phyloP scores from a whole-genome alignment of 2,888 invertebrate genomes.

The Thecocarcelia acutangulata region DNA sequence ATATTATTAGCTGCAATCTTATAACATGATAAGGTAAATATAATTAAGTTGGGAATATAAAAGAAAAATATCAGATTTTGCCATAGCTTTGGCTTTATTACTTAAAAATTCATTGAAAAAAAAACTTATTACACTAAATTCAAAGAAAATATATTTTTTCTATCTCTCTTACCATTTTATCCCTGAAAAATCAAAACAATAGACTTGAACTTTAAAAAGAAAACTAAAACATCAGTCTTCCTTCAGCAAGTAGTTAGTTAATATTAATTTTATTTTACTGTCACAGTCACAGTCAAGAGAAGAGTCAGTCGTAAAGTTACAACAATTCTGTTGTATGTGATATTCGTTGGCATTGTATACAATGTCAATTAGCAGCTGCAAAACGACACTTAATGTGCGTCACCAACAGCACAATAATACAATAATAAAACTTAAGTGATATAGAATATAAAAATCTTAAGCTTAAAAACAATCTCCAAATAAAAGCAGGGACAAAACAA shows the following conservation, averaged over 20 bases:
- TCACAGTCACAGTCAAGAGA: conserved; percentile 68
- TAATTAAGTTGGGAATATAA: too few species aligned
- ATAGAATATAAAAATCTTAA: conserved; percentile 32
- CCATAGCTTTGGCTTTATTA: too few species aligned
- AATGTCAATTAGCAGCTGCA: conserved; percentile 81
- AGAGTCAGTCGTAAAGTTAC: conserved; percentile 67
- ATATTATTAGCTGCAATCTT: too few species aligned
- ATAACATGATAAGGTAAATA: too few species aligned
- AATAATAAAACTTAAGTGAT: conserved; percentile 50
- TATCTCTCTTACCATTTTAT: conserved; percentile 25
- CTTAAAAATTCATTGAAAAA: too few species aligned
- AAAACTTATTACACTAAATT: too few species aligned
- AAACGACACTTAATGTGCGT: conserved; percentile 81
- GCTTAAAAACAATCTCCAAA: conserved; percentile 41
- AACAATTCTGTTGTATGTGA: conserved; percentile 43
- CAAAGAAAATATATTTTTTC: too few species aligned
- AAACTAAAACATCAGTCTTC: neutral
- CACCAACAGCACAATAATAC: conserved; percentile 63
- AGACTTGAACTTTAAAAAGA: conserved; percentile 15
- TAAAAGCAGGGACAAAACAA: conserved; percentile 29
- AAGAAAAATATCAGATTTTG: too few species aligned
- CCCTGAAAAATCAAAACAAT: conserved; percentile 45
- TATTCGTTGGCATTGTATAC: conserved; percentile 73
- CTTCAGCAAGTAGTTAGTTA: conserved; percentile 11
- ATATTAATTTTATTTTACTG: conserved; percentile 60